Evolutionary conservation across 2,888 invertebrate genomes (phyloP), one percentile per base, ranked within the genome.

Genomic region (Dyspetes luteomarginatus): DNA sequence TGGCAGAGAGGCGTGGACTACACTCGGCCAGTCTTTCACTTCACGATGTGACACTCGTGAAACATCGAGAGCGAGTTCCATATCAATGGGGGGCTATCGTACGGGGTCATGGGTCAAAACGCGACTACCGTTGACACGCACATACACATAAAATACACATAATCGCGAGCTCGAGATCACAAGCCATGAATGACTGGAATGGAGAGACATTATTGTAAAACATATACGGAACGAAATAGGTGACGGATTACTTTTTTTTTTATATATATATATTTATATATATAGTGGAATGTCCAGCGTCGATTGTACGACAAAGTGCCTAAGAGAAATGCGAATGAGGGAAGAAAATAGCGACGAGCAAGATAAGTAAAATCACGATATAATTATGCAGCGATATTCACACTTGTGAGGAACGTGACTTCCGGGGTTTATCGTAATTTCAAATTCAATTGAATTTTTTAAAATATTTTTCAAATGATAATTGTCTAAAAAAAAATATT

Each of bases 1-100:
- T 55, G 7, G 71, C 48, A n/a, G n/a, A 9, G 30, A 30, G 22
- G 41, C 24, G 74, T 22, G 50, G 43, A 60, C 26, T 43, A 58
- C 56, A 48, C 71, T 76, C 24, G 67, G 28, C 52, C 43, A 75
- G 77, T 82, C 71, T 74, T 80, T 43, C 48, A 74, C 68, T 60
- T 74, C 65, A 12, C 79, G 72, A 83, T 86, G 87, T 87, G 85
- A 85, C 84, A 86, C 79, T 84, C 80, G 82, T 77, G 73, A 78
- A 81, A 75, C 72, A 81, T 83, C 71, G 83, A 85, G 79, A 81
- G 82, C 50, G 82, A 82, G 52, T 71, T 48, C 74, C 81, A 83
- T 90, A 89, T 90, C 90, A 85, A 43, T 62, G 76, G 41, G 76
- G 80, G 88, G 89, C 88, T 90, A 91, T 91, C 90, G 85, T 84